Evolutionary conservation across 2,888 invertebrate species (phyloP).

Genomic region (Coremacera marginata): DNA sequence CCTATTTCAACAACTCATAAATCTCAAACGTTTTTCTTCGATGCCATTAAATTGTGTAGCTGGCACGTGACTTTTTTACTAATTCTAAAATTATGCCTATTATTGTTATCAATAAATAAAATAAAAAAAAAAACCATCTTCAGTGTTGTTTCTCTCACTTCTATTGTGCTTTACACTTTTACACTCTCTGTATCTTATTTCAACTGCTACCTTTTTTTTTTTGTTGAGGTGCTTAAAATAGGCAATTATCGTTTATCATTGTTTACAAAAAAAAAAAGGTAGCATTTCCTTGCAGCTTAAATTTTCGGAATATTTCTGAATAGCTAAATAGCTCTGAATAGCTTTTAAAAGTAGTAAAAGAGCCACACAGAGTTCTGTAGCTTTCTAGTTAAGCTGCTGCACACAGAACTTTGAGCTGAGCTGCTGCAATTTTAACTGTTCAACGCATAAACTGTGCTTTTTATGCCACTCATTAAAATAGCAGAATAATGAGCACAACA

Average conservation of each 20-base stretch:
- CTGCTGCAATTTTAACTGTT: neutral
- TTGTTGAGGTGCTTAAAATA: conserved; percentile 24
- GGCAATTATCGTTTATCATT: conserved; percentile 49
- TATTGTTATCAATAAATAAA: neutral
- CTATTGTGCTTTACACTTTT: neutral
- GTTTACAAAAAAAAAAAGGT: neutral
- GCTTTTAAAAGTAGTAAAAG: neutral
- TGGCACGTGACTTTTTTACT: conserved; percentile 63
- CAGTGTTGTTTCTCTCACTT: neutral
- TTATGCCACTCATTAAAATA: conserved; percentile 16
- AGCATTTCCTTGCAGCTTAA: neutral
- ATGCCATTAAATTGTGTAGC: conserved; percentile 8
- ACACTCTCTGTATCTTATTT: neutral
- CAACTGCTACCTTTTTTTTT: neutral
- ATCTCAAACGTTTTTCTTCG: neutral
- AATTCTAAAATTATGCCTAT: conserved; percentile 59
- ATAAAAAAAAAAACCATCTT: neutral
- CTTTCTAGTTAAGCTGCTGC: neutral
- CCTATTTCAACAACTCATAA: neutral
- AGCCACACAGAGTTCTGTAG: neutral
- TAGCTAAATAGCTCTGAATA: neutral
- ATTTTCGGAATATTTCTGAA: neutral
- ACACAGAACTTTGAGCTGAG: neutral
- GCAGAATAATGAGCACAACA: neutral
- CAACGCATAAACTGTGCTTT: conserved; percentile 13